Evolutionary conservation across 2,113 vertebrate genomes (phyloP).

Genomic region (Pogona vitticeps): DNA sequence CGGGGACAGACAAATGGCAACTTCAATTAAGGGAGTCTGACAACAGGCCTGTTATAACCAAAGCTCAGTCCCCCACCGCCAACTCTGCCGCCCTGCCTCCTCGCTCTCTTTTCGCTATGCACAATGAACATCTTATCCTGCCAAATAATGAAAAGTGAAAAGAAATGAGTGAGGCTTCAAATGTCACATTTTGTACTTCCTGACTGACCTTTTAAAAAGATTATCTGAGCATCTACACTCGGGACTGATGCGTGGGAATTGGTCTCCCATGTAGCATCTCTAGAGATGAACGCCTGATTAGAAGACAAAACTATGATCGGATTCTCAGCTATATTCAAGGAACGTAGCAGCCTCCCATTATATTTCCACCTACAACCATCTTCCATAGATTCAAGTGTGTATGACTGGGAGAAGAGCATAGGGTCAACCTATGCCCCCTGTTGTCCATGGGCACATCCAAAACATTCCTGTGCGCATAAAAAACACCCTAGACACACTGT

Average conservation of each 20-base stretch:
- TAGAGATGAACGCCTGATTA: not conserved
- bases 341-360: not conserved
- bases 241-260: not conserved
- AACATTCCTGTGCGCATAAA: not conserved
- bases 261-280: not conserved
- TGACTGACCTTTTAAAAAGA: conserved; percentile 27
- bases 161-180: not conserved
- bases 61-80: not conserved
- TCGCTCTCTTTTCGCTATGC: conserved; percentile 23
- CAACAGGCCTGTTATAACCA: conserved; percentile 13
- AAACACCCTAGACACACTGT: too few relatives aligned
- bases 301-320: not conserved
- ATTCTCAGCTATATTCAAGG: not conserved
- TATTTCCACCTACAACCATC: not conserved
- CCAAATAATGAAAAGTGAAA: conserved; percentile 7
- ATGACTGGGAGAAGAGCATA: not conserved
- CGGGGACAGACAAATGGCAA: conserved; percentile 44
- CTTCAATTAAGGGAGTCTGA: conserved; percentile 40
- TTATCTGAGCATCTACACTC: not conserved
- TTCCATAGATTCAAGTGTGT: not conserved
- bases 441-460: not conserved
- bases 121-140: conserved; percentile 27
- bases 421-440: not conserved
- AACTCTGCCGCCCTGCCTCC: not conserved
- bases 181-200: conserved; percentile 6